Conservation (phyloP, 1,140 invertebrate genomes). For the Pseudachorutes palmiensis region DNA sequence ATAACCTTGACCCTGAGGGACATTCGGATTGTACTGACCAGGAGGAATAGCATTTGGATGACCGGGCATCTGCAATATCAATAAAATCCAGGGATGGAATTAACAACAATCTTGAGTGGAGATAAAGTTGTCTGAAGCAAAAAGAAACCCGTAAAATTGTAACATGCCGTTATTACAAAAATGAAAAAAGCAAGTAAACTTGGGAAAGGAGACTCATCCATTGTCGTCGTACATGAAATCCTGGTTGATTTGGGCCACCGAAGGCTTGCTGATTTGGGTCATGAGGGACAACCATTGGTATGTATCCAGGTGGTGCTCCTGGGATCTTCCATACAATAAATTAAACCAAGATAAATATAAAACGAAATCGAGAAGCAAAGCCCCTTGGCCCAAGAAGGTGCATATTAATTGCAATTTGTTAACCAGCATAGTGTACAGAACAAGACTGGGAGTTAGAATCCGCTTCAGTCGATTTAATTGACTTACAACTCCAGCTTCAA, state of each 20-base stretch:
- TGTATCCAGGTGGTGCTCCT: slow-evolving; percentile 29
- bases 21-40: too few relatives aligned
- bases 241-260: slow-evolving; percentile 22
- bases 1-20: slow-evolving; percentile 23
- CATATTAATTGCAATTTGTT: neutral
- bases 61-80: too few relatives aligned
- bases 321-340: slow-evolving; percentile 29
- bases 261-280: slow-evolving; percentile 23
- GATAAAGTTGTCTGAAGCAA: too few relatives aligned
- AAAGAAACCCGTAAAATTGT: neutral
- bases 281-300: slow-evolving; percentile 27
- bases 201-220: neutral
- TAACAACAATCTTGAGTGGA: too few relatives aligned
- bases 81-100: too few relatives aligned
- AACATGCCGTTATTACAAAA: neutral
- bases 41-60: too few relatives aligned
- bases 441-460: neutral
- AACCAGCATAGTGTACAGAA: neutral
- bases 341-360: slow-evolving; percentile 1
- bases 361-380: neutral
- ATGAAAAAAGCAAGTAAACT: neutral
- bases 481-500: slow-evolving; percentile 53
- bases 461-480: too few relatives aligned
- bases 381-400: too few relatives aligned
- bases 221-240: slow-evolving; percentile 13